Evolutionary conservation across 2,888 invertebrate species (phyloP), one percentile per base, ranked within the genome.

Genomic region (Dugesia japonica): DNA sequence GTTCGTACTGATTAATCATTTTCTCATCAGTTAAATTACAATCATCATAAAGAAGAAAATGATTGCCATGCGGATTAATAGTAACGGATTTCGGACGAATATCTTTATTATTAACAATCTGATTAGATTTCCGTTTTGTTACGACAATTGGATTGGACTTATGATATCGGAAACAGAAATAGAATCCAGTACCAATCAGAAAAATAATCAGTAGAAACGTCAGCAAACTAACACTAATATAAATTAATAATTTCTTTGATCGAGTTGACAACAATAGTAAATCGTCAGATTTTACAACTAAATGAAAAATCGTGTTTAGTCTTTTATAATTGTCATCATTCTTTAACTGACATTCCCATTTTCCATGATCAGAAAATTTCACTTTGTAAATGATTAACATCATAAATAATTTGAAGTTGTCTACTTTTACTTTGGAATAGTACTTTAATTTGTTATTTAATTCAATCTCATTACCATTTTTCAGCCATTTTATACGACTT

Each of bases 61-160:
- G 56, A n/a, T 56, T 56, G 4, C 56, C 56, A 20, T 56, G 56
- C 4, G 56, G 56, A 56, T 56, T 56, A 13, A 56, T 56, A 4
- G 56, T 56, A 4, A 56, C 56, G n/a, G 56, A 56, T n/a, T 56
- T 56, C 56, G 56, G 56, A 56, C 56, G 56, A n/a, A 56, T 56
- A 56, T 56, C 56, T 56, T 56, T 56, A 23, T n/a, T 13, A 20
- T 56, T 56, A 7, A n/a, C 4, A n/a, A 23, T 20, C n/a, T 56
- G 56, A 56, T 4, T 4, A n/a, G 56, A 13, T 56, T 56, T 4
- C 4, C 56, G 56, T 20, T n/a, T 20, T 20, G 9, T 1, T 13
- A 4, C 7, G 4, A n/a, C 4, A 56, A 9, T 23, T n/a, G n/a
- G 4, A n/a, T 56, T 56, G 20, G 56, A 56, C 17, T 23, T 56